Percentiles rank a stretch among this genome's conserved stretches.
These are phyloP conservation scores for Andrena minutula DNA, from an alignment of 2,888 invertebrate genomes.

Conservation along the genomic window DNA sequence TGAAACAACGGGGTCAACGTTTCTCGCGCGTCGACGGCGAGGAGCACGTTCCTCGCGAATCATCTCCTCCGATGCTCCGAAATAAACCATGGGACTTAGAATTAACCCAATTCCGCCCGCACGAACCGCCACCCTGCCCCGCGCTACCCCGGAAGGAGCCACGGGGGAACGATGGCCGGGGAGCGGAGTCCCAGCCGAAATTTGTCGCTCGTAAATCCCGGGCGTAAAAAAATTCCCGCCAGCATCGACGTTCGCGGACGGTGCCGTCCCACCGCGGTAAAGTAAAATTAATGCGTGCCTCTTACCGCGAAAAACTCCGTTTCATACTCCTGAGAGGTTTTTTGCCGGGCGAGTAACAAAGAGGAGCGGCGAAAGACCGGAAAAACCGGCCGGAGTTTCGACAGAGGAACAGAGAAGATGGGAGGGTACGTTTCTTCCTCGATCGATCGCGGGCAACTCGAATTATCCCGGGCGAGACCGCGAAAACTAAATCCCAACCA, in stretches of 20 bases:
- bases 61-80: conserved; percentile 21
- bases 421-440: conserved; percentile 19
- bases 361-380: conserved; percentile 20
- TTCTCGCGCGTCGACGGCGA: conserved; percentile 1
- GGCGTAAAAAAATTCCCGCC: conserved; percentile 10
- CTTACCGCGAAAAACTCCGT: conserved; percentile 34
- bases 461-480: conserved; percentile 55
- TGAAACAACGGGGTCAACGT: conserved; percentile 14
- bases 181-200: background rate
- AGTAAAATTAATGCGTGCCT: conserved; percentile 51
- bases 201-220: conserved; percentile 29
- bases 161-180: conserved; percentile 3
- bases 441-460: conserved; percentile 48
- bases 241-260: conserved; percentile 29
- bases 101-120: conserved; percentile 30
- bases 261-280: conserved; percentile 12
- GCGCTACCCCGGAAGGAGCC: background rate
- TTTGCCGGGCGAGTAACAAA: conserved; percentile 42
- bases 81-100: conserved; percentile 31
- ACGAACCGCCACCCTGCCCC: no score
- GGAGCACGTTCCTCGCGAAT: conserved; percentile 23
- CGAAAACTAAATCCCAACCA: conserved; percentile 47
- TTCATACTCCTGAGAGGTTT: conserved; percentile 62
- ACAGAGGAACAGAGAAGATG: background rate
- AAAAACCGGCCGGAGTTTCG: conserved; percentile 26